phyloP scores from a whole-genome alignment of 2,797 vertebrate genomes.

The Uromys caudimaculatus region DNA sequence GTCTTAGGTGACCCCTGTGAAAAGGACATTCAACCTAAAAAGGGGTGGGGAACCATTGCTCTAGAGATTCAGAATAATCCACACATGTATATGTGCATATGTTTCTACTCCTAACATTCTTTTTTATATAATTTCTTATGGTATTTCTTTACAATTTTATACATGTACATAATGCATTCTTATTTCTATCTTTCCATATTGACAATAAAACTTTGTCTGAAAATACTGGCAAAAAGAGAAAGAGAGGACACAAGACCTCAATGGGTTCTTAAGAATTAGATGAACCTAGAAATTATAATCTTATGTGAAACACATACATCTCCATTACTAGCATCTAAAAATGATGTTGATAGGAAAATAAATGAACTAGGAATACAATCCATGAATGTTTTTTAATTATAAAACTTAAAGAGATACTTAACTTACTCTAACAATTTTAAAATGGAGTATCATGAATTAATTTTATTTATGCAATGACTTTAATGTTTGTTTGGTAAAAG shows the following conservation, averaged over 20 bases:
- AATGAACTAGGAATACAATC: background rate
- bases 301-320: background rate
- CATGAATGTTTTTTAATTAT: background rate
- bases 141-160: background rate
- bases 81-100: background rate
- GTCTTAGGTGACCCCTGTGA: background rate
- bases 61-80: background rate
- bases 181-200: background rate
- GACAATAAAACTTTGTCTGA: background rate
- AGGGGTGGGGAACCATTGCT: too few species aligned
- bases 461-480: background rate
- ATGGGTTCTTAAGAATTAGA: background rate
- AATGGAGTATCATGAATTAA: background rate
- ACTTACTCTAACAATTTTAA: background rate
- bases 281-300: background rate
- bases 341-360: background rate
- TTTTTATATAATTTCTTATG: background rate
- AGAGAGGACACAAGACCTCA: background rate
- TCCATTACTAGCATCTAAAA: background rate
- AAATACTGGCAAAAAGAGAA: background rate
- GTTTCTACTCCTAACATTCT: background rate
- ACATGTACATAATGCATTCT: background rate
- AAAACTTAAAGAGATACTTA: background rate
- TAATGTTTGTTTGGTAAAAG: background rate
- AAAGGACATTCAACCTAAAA: background rate